phyloP scores from a whole-genome alignment of 2,888 invertebrate species.

The Dryomyza anilis region DNA sequence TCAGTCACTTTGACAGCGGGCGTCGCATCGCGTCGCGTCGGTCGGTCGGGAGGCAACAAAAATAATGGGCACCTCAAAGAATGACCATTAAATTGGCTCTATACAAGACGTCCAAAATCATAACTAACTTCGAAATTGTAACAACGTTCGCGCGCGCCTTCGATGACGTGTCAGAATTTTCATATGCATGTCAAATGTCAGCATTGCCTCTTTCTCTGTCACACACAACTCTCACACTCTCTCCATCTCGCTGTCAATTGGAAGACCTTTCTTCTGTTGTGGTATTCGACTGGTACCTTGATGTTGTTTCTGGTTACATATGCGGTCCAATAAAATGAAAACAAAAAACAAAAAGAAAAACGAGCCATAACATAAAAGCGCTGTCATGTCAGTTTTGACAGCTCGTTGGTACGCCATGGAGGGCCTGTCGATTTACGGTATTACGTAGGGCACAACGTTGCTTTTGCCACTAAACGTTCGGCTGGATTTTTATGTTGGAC shows the following conservation, averaged over 20 bases:
- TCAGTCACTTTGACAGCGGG: slow-evolving; percentile 43
- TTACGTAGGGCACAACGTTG: slow-evolving; percentile 23
- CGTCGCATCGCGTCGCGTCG: slow-evolving; percentile 5
- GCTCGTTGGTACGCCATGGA: slow-evolving; percentile 25
- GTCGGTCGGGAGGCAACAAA: slow-evolving; percentile 31
- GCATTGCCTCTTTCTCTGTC: neutral
- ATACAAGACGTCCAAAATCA: slow-evolving; percentile 6
- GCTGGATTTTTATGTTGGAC: neutral
- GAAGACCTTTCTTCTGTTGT: neutral
- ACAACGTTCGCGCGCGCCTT: slow-evolving; percentile 31
- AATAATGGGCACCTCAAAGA: no score
- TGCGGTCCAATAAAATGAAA: neutral
- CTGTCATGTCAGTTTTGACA: slow-evolving; percentile 58
- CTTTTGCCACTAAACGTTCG: neutral
- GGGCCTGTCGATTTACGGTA: slow-evolving; percentile 30
- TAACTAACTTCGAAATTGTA: slow-evolving; percentile 17
- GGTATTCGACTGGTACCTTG: slow-evolving; percentile 3
- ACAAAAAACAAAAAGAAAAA: no score
- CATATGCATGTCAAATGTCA: slow-evolving; percentile 60
- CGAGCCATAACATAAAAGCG: slow-evolving; percentile 30
- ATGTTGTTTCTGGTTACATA: slow-evolving; percentile 15
- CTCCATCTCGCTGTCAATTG: neutral
- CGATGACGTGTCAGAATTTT: slow-evolving; percentile 62
- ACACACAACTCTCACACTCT: neutral
- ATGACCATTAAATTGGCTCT: slow-evolving; percentile 9